These are phyloP conservation scores for Cepaea hortensis DNA, from an alignment of 2,888 invertebrate species.

Conservation along the genomic window DNA sequence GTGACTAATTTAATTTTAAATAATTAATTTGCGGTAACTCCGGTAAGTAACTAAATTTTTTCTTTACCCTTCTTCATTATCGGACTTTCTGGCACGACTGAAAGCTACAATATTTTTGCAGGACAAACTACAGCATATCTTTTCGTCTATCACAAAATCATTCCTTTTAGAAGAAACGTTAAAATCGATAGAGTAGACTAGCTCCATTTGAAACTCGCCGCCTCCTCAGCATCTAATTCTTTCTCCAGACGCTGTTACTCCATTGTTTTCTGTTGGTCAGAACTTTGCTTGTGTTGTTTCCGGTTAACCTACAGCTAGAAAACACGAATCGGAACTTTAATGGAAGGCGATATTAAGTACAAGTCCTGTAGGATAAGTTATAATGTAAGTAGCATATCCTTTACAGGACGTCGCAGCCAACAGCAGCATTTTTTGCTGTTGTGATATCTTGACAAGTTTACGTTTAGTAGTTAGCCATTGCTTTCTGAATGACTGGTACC, in stretches of 20 bases:
- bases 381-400: no score
- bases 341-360: no score
- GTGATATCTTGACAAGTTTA: no score
- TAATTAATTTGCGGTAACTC: no score
- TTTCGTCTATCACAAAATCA: conserved; percentile 69
- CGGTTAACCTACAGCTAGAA: background rate
- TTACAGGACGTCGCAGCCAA: no score
- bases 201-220: conserved; percentile 54
- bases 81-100: conserved; percentile 53
- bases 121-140: conserved; percentile 63
- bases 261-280: no score
- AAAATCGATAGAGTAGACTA: conserved; percentile 60
- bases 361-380: no score
- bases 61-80: background rate
- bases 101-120: conserved; percentile 68
- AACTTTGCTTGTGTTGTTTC: background rate
- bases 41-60: no score
- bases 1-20: no score
- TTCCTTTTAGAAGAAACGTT: conserved; percentile 52
- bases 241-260: background rate
- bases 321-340: background rate
- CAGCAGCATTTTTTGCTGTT: no score
- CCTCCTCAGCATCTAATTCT: background rate
- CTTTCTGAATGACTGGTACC: no score
- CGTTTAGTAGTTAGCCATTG: no score